phyloP scores from a whole-genome alignment of 2,888 invertebrate species.

The Lasioglossum zephyrum region DNA sequence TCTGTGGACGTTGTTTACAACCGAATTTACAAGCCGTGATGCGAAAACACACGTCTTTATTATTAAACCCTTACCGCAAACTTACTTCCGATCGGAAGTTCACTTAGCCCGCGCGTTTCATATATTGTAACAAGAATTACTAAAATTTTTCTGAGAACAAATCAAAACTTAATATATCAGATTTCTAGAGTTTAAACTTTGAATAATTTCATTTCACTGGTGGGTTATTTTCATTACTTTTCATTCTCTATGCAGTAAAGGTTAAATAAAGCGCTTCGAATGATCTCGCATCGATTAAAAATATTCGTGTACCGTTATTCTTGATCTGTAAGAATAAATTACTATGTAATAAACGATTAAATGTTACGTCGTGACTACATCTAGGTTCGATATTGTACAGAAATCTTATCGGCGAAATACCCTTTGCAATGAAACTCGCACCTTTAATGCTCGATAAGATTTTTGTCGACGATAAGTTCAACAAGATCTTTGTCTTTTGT shows the following conservation, averaged over 20 bases:
- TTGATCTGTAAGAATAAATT: constrained; percentile 65
- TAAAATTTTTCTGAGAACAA: constrained; percentile 7
- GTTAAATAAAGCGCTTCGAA: constrained; percentile 23
- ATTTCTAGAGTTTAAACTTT: constrained; percentile 5
- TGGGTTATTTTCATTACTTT: constrained; percentile 9
- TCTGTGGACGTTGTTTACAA: constrained; percentile 10
- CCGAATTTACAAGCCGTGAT: constrained; percentile 26
- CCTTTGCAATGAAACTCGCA: constrained; percentile 33
- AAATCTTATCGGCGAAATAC: constrained; percentile 28
- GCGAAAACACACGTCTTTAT: background rate
- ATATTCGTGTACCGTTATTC: constrained; percentile 36
- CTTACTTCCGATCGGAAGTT: constrained; percentile 13
- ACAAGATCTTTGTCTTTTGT: constrained; percentile 27
- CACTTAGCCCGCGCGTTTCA: constrained; percentile 13
- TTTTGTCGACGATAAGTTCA: constrained; percentile 10
- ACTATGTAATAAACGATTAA: constrained; percentile 60
- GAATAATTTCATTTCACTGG: constrained; percentile 6
- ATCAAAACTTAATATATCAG: constrained; percentile 8
- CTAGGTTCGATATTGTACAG: constrained; percentile 51
- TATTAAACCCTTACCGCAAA: constrained; percentile 39
- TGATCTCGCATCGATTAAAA: constrained; percentile 26
- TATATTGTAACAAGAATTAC: constrained; percentile 16
- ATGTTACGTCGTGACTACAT: constrained; percentile 52
- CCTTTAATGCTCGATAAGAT: constrained; percentile 32
- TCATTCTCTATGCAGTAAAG: constrained; percentile 24